Base-by-base conservation (phyloP, 2,113 vertebrate genomes). In the Aphelocoma coerulescens region DNA sequence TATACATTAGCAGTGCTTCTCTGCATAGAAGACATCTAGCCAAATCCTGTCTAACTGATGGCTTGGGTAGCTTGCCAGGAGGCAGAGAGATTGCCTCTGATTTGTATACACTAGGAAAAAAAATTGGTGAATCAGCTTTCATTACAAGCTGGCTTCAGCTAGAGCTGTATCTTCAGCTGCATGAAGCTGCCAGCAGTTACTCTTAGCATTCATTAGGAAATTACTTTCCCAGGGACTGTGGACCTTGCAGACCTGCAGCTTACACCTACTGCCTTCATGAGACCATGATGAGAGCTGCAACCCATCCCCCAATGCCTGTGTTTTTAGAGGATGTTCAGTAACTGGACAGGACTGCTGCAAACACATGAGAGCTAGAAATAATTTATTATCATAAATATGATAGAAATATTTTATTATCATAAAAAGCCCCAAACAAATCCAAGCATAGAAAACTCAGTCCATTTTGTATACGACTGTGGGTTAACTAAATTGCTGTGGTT, bases 241-340 rank as follows among this genome's bases (percentile, higher is more conserved):
- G 27, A 5, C 37, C 28, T 62, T 49, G 12, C 39, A 73, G 71
- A 79, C n/a, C 58, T 54, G 35, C 9, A 14, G 16, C 30, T 91
- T 28, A 51, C 14, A 69, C 7, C 46, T 41, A 10, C 21, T 23
- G 22, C 6, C 1, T 39, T 62, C 28, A 26, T 6, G 3, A 92
- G 46, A 43, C 24, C 37, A 54, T 1, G 7, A 10, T 6, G 6
- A 46, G 30, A 68, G 10, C 37, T 74, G 37, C 19, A 63, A 32
- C 24, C 18, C 7, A 16, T 28, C 32, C 23, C 37, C 8, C 0
- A 0, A 10, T 23, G 10, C 9, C 41, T 4, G 1, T 5, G 19
- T 19, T 88, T 59, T 76, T 26, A 83, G 49, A 89, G 11, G 21
- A 24, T 44, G 12, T 41, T 74, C 72, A 66, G 88, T 61, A 94